Conservation (phyloP, 2,888 invertebrate species). For the Seladonia tumulorum region DNA sequence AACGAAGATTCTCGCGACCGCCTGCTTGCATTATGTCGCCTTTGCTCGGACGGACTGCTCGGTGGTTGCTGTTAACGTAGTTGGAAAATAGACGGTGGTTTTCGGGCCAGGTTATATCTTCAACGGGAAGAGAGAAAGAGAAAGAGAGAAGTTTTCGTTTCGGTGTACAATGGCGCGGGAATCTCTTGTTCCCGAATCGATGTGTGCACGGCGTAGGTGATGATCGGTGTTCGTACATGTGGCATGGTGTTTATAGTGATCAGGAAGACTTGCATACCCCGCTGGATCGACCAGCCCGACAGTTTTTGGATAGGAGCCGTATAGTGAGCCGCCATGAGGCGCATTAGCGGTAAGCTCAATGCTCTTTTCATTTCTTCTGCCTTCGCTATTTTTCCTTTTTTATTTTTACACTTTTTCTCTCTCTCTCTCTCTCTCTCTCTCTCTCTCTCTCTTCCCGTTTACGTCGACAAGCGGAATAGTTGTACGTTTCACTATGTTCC, state of each 20-base stretch:
- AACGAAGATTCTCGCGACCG: neutral
- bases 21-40: slow-evolving; percentile 37
- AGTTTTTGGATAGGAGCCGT: slow-evolving; percentile 64
- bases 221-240: slow-evolving; percentile 67
- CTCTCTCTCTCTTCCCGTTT: neutral
- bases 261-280: slow-evolving; percentile 52
- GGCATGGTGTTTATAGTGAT: slow-evolving; percentile 69
- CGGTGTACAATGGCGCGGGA: slow-evolving; percentile 70
- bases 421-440: neutral
- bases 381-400: neutral
- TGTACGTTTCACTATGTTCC: neutral
- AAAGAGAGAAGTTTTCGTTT: slow-evolving; percentile 41
- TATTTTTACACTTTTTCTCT: neutral
- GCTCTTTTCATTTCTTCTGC: slow-evolving; percentile 20
- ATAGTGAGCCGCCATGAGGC: slow-evolving; percentile 78
- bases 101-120: slow-evolving; percentile 45
- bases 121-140: neutral
- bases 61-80: slow-evolving; percentile 48
- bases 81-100: slow-evolving; percentile 40
- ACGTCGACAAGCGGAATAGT: neutral
- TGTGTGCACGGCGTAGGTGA: slow-evolving; percentile 70
- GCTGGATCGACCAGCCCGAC: slow-evolving; percentile 54
- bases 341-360: slow-evolving; percentile 80
- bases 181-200: slow-evolving; percentile 53
- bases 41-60: slow-evolving; percentile 14